A percentile compares a stretch with the other conserved stretches of the same genome.
phyloP scores from a whole-genome alignment of 2,113 vertebrate genomes.

The Okapia johnstoni region DNA sequence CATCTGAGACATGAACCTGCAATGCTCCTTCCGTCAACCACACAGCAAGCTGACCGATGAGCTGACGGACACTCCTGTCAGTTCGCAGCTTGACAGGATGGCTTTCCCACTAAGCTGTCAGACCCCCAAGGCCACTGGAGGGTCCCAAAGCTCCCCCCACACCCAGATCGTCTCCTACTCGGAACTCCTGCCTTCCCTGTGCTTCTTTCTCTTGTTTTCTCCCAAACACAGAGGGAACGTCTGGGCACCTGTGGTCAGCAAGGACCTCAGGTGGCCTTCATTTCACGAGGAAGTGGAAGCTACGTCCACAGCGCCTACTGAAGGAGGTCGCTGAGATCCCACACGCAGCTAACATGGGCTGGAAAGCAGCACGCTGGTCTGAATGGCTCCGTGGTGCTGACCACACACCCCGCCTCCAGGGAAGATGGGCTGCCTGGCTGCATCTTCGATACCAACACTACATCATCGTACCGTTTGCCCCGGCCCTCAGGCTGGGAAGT shows the following conservation, averaged over 20 bases:
- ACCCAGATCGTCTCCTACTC: not conserved
- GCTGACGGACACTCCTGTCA: not conserved
- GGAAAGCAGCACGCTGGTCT: not conserved
- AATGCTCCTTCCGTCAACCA: not conserved
- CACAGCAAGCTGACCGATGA: not conserved
- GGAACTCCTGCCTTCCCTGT: not conserved
- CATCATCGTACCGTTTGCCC: accelerated
- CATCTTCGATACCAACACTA: accelerated
- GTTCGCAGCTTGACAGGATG: not conserved
- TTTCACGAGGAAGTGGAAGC: not conserved
- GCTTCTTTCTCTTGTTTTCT: too few species aligned
- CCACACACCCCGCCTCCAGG: not conserved
- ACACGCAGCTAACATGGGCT: not conserved
- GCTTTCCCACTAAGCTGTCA: not conserved
- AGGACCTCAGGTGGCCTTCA: not conserved
- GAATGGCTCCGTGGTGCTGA: accelerated
- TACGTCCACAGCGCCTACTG: not conserved
- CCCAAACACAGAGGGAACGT: not conserved
- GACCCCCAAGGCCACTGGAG: not conserved
- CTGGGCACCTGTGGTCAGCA: not conserved
- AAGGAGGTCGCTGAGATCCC: not conserved
- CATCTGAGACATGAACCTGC: accelerated
- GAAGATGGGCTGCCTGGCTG: accelerated
- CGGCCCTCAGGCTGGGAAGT: accelerated
- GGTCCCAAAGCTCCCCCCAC: not conserved